phyloP scores from a whole-genome alignment of 30 jellyfish, hydroid and myxozoan species.

The Aurelia sp. region DNA sequence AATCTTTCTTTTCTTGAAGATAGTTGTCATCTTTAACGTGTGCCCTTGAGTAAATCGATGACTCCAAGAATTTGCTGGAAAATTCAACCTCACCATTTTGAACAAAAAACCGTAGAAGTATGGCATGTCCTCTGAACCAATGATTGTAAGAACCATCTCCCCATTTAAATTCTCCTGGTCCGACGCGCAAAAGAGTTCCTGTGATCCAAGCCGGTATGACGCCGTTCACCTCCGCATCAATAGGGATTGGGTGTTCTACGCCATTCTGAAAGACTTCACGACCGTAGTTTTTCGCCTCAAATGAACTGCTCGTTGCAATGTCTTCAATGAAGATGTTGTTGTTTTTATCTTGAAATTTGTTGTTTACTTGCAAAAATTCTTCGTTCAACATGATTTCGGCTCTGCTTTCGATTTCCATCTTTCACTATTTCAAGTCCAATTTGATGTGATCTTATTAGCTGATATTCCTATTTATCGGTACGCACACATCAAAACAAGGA shows the following conservation, averaged over 20 bases:
- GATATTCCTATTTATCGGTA: too few species aligned
- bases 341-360: too few species aligned
- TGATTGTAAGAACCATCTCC: conserved; percentile 60
- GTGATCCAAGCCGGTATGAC: conserved; percentile 59
- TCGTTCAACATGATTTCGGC: too few species aligned
- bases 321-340: too few species aligned
- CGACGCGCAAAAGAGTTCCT: conserved; percentile 60
- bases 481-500: too few species aligned
- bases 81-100: conserved; percentile 48
- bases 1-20: not conserved
- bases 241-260: not conserved
- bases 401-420: too few species aligned
- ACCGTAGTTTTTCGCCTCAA: not conserved
- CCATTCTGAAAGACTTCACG: not conserved
- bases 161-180: conserved; percentile 82
- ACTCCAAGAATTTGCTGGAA: not conserved
- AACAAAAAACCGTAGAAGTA: conserved; percentile 53
- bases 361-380: too few species aligned
- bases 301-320: too few species aligned
- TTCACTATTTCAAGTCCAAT: too few species aligned
- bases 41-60: not conserved
- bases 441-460: too few species aligned
- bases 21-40: not conserved
- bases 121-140: conserved; percentile 78
- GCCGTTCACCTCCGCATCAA: conserved; percentile 2